Evolutionary conservation across 2,113 vertebrate species (phyloP).

Genomic region (Monarcha castaneiventris): DNA sequence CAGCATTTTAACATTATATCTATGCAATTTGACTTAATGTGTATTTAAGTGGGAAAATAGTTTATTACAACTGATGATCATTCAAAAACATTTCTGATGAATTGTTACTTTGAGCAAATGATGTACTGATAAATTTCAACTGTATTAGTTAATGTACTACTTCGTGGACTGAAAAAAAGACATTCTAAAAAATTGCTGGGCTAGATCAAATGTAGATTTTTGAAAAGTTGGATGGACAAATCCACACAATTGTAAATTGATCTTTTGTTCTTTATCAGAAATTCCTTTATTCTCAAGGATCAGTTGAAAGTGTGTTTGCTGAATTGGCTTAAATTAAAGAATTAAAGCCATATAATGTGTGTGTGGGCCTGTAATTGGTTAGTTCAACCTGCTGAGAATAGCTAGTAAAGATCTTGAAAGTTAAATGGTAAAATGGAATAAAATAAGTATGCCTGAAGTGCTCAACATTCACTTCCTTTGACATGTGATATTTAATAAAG

Average conservation of each 20-base stretch:
- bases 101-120: not conserved
- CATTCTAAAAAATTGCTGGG: not conserved
- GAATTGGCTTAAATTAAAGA: not conserved
- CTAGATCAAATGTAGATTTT: slow-evolving; percentile 5
- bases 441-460: not conserved
- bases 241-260: not conserved
- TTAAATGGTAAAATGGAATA: not conserved
- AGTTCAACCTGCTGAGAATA: not conserved
- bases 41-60: not conserved
- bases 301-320: not conserved
- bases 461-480: not conserved
- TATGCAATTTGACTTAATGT: not conserved
- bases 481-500: not conserved
- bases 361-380: not conserved
- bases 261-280: not conserved
- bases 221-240: not conserved
- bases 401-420: not conserved
- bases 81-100: not conserved
- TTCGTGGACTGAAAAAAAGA: not conserved
- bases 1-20: not conserved
- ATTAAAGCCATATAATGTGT: not conserved
- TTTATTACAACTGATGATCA: not conserved
- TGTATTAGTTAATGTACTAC: not conserved
- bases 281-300: not conserved
- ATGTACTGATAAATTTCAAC: not conserved